Evolutionary conservation across 2,113 vertebrate genomes (phyloP).

Genomic region (Pteropus alecto): DNA sequence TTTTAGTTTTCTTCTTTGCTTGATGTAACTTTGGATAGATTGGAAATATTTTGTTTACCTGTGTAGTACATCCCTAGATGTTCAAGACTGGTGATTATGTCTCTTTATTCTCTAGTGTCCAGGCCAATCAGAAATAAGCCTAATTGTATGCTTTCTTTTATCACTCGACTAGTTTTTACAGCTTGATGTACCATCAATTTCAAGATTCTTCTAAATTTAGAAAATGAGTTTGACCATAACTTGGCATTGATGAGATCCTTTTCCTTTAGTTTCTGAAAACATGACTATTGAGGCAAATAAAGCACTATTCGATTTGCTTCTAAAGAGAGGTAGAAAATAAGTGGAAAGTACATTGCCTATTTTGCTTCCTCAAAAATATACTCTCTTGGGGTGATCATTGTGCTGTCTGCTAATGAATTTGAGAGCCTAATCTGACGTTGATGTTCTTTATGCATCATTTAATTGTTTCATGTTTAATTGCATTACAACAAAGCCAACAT

Average conservation of each 20-base stretch:
- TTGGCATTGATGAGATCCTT: constrained; percentile 37
- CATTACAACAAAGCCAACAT: constrained; percentile 63
- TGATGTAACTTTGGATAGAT: neutral
- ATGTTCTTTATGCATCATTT: constrained; percentile 68
- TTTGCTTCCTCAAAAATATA: constrained; percentile 55
- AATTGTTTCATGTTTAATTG: constrained; percentile 72
- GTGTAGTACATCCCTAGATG: neutral
- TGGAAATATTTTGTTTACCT: constrained; percentile 24
- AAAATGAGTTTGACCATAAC: constrained; percentile 53
- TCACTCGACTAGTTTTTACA: constrained; percentile 50
- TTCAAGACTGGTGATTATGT: neutral
- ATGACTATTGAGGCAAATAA: constrained; percentile 55
- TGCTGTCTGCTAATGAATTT: constrained; percentile 45
- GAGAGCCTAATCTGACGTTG: constrained; percentile 25
- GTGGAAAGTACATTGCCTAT: constrained; percentile 49
- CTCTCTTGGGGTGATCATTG: constrained; percentile 61
- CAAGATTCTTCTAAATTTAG: constrained; percentile 54
- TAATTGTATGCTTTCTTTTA: constrained; percentile 36
- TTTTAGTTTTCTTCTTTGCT: neutral
- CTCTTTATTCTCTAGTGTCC: neutral
- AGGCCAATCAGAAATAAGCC: neutral
- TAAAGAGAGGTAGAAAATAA: constrained; percentile 53
- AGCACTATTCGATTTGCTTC: constrained; percentile 35
- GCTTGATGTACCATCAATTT: constrained; percentile 37
- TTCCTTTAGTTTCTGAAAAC: constrained; percentile 51